phyloP scores from a whole-genome alignment of 2,888 invertebrate species.

The Lochmaea crataegi region DNA sequence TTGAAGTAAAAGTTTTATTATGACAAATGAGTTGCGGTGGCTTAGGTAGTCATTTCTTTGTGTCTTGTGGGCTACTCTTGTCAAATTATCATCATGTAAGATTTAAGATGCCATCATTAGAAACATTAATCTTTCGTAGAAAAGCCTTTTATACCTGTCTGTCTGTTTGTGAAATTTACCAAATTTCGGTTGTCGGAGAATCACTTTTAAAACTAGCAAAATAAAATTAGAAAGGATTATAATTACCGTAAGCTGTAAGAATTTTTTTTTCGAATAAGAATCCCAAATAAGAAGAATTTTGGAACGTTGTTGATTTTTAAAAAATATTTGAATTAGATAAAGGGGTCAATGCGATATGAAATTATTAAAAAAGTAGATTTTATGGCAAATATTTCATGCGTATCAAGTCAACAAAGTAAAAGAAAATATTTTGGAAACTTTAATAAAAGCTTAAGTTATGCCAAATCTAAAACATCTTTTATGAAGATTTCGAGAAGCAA shows the following conservation, averaged over 20 bases:
- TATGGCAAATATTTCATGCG: too few relatives aligned
- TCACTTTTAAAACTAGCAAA: not conserved
- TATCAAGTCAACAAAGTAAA: too few relatives aligned
- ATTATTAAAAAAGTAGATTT: too few relatives aligned
- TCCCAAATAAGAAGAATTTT: not conserved
- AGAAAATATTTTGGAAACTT: too few relatives aligned
- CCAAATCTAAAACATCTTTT: too few relatives aligned
- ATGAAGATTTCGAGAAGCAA: too few relatives aligned
- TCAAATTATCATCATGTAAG: constrained; percentile 58
- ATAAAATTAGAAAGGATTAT: constrained; percentile 23
- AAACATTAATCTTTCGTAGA: constrained; percentile 51
- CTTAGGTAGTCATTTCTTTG: constrained; percentile 52
- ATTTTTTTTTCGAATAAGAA: not conserved
- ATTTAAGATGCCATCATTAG: constrained; percentile 55
- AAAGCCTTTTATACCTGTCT: constrained; percentile 41
- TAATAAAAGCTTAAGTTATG: too few relatives aligned
- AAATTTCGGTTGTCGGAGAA: constrained; percentile 20
- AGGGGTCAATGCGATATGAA: too few relatives aligned
- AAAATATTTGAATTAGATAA: too few relatives aligned
- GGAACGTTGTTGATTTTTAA: not conserved
- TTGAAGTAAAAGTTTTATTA: constrained; percentile 53
- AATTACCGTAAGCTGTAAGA: constrained; percentile 16
- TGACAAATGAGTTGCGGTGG: constrained; percentile 57
- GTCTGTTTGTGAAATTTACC: constrained; percentile 37
- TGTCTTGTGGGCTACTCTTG: constrained; percentile 56